These are phyloP conservation scores for Iguana delicatissima DNA, from an alignment of 2,797 vertebrate species.

Conservation along the genomic window DNA sequence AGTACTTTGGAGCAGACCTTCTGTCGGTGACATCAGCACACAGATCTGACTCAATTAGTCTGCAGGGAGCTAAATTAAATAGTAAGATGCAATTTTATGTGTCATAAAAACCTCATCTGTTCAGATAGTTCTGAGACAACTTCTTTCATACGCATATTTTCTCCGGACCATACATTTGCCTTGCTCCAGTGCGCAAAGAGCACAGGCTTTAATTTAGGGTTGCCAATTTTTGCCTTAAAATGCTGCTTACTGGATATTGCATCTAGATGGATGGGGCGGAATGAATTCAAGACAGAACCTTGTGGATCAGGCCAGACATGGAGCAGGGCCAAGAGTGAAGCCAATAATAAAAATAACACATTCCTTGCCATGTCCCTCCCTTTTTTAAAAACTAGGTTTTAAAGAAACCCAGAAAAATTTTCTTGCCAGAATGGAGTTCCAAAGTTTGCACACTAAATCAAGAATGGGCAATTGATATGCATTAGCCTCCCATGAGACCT, in stretches of 20 bases:
- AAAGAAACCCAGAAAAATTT: not conserved
- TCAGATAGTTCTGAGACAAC: not conserved
- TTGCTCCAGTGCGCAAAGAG: not conserved
- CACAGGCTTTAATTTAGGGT: not conserved
- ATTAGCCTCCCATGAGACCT: too few species aligned
- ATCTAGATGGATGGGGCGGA: not conserved
- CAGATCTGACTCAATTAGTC: conserved; percentile 53
- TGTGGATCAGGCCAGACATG: not conserved
- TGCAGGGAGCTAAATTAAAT: conserved; percentile 19
- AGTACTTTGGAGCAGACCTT: conserved; percentile 55
- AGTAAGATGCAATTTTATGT: conserved; percentile 19
- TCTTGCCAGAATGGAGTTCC: too few species aligned
- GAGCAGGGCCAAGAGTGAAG: not conserved
- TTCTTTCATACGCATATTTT: conserved; percentile 26
- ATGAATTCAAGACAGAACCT: not conserved
- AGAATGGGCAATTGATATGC: too few species aligned
- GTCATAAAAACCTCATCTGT: conserved; percentile 21
- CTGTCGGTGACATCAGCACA: conserved; percentile 50
- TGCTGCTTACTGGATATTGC: not conserved
- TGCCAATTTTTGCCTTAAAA: conserved; percentile 13
- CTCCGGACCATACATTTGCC: conserved; percentile 2
- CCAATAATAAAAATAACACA: not conserved
- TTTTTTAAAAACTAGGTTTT: not conserved
- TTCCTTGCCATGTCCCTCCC: not conserved
- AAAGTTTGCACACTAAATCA: too few species aligned